Percentiles rank a stretch among this genome's conserved stretches.
Evolutionary conservation across 92 coral and sea anemone genomes (phyloP).

Genomic region (Phenganax marumi): DNA sequence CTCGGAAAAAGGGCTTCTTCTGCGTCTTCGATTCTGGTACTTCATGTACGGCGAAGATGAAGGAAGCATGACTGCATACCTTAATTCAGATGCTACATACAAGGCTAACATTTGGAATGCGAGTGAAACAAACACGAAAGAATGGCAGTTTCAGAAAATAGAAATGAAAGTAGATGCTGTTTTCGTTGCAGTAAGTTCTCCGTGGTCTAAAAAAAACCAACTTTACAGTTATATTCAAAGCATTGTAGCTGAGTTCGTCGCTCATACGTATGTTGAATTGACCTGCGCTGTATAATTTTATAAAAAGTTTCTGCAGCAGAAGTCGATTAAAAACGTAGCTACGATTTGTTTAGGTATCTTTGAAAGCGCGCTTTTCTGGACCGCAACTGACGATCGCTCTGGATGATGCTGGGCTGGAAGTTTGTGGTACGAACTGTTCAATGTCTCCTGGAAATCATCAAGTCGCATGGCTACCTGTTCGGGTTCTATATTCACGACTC

Average conservation of each 20-base stretch:
- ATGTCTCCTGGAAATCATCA: neutral
- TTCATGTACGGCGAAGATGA: constrained; percentile 14
- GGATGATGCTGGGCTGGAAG: constrained; percentile 13
- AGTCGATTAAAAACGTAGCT: neutral
- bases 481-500: too few species aligned
- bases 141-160: constrained; percentile 1
- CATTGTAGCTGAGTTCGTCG: too few species aligned
- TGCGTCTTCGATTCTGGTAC: constrained; percentile 30
- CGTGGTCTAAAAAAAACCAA: neutral
- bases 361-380: neutral
- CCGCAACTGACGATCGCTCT: neutral
- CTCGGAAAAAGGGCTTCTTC: neutral
- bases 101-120: neutral
- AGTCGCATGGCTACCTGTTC: neutral
- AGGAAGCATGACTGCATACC: neutral
- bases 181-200: neutral
- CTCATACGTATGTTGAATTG: too few species aligned
- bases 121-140: neutral
- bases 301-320: neutral
- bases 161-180: neutral
- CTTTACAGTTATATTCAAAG: too few species aligned
- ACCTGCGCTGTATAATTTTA: too few species aligned
- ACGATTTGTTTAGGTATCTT: neutral
- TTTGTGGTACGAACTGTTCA: constrained; percentile 4
- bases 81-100: neutral